phyloP scores from a whole-genome alignment of 23 tunicate species.

The Phallusia fumigata region DNA sequence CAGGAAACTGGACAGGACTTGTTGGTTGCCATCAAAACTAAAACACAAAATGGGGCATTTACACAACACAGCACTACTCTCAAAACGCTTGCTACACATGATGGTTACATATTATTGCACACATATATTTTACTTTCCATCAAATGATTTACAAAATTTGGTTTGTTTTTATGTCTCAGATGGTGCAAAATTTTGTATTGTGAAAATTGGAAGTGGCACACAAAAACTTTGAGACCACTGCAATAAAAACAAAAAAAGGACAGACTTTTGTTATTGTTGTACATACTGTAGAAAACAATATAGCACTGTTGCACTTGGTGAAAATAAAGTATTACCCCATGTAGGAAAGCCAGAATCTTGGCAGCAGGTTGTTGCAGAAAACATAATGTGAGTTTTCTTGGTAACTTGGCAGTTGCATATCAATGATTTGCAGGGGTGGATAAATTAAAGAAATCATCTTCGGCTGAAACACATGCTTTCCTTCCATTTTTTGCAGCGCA shows the following conservation, averaged over 20 bases:
- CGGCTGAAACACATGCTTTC: conserved; percentile 14
- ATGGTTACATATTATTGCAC: too few relatives aligned
- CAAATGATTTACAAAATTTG: too few relatives aligned
- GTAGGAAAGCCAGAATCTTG: conserved; percentile 46
- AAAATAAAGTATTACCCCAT: conserved; percentile 46
- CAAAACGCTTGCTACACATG: too few relatives aligned
- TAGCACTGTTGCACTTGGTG: too few relatives aligned
- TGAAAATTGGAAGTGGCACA: too few relatives aligned
- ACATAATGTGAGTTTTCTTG: conserved; percentile 39
- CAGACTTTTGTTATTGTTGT: not conserved
- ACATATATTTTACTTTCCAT: too few relatives aligned
- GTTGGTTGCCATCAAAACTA: not conserved
- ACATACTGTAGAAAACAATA: not conserved
- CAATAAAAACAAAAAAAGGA: not conserved
- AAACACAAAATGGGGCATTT: not conserved
- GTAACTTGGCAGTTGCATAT: conserved; percentile 52
- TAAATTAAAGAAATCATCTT: conserved; percentile 60
- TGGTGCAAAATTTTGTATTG: too few relatives aligned
- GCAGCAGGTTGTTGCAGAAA: conserved; percentile 7
- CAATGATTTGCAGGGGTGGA: conserved; percentile 55
- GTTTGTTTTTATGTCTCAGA: too few relatives aligned
- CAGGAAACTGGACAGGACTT: not conserved
- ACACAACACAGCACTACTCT: not conserved
- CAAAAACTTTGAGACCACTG: too few relatives aligned
- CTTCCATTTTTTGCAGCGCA: conserved; percentile 25